These are phyloP conservation scores for Lycophotia porphyrea DNA, from an alignment of 2,888 invertebrate species.

Conservation along the genomic window DNA sequence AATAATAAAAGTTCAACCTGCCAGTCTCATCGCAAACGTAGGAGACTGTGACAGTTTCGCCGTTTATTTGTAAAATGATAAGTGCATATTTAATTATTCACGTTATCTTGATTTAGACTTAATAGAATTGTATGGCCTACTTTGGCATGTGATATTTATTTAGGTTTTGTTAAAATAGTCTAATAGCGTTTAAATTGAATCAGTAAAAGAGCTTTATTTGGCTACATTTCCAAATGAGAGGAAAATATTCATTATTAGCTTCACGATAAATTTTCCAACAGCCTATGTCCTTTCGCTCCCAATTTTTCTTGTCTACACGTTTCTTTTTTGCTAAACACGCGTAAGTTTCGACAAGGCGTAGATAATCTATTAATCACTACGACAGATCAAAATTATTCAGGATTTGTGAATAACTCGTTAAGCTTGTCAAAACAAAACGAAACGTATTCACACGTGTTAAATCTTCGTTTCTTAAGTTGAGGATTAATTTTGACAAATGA, in stretches of 20 bases:
- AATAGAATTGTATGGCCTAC: conserved; percentile 58
- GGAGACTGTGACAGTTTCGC: conserved; percentile 47
- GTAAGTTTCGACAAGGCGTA: conserved; percentile 4
- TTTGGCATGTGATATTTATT: conserved; percentile 40
- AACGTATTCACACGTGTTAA: conserved; percentile 54
- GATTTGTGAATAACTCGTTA: conserved; percentile 55
- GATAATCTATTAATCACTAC: conserved; percentile 47
- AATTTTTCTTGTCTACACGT: conserved; percentile 22
- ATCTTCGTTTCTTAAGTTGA: conserved; percentile 36
- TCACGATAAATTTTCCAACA: not conserved
- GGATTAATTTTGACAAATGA: conserved; percentile 59
- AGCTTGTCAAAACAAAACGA: conserved; percentile 65
- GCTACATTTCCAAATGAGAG: not conserved
- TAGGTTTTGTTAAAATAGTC: conserved; percentile 33
- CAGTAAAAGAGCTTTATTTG: not conserved
- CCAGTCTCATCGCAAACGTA: conserved; percentile 25
- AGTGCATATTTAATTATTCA: conserved; percentile 56
- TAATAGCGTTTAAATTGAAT: conserved; percentile 7
- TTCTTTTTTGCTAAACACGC: not conserved
- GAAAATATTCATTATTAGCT: not conserved
- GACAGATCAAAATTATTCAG: conserved; percentile 46
- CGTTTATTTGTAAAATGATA: conserved; percentile 65
- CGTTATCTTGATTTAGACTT: conserved; percentile 61
- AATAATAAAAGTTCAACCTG: conserved; percentile 22
- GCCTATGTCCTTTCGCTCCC: conserved; percentile 10